Evolutionary conservation across 2,797 vertebrate species (phyloP).

Genomic region (Labroides dimidiatus): DNA sequence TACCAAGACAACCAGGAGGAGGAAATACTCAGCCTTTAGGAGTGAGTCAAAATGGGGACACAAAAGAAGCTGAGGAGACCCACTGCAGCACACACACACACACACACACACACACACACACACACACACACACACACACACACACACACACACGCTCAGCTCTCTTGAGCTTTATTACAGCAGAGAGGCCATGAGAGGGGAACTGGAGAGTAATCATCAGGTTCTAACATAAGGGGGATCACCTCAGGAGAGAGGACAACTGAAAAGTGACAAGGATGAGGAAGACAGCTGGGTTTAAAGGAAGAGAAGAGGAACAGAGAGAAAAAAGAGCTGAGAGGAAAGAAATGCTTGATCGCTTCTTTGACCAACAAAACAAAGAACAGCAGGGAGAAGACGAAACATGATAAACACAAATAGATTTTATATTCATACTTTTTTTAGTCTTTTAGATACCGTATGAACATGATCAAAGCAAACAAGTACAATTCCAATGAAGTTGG

Average conservation of each 20-base stretch:
- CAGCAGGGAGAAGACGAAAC: background rate
- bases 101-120: slow-evolving; percentile 2
- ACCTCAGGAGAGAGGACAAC: slow-evolving; percentile 4
- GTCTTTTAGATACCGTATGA: too few relatives aligned
- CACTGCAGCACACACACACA: slow-evolving; percentile 6
- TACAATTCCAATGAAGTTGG: too few relatives aligned
- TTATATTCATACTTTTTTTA: background rate
- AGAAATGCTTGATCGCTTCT: background rate
- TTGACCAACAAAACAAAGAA: background rate
- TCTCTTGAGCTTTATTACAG: slow-evolving; percentile 8
- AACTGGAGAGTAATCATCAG: slow-evolving; percentile 5
- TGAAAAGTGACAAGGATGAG: background rate
- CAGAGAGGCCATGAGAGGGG: background rate
- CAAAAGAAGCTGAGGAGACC: background rate
- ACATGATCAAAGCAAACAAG: too few relatives aligned
- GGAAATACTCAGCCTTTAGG: background rate
- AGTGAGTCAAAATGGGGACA: background rate
- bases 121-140: slow-evolving; percentile 3
- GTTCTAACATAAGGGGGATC: background rate
- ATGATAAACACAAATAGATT: background rate
- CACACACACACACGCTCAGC: slow-evolving; percentile 1
- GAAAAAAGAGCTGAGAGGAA: background rate
- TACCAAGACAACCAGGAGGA: background rate
- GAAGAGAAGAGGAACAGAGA: background rate
- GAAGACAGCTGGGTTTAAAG: background rate